Base-by-base conservation (phyloP, 2,888 invertebrate genomes). In the Synanthedon tipuliformis region DNA sequence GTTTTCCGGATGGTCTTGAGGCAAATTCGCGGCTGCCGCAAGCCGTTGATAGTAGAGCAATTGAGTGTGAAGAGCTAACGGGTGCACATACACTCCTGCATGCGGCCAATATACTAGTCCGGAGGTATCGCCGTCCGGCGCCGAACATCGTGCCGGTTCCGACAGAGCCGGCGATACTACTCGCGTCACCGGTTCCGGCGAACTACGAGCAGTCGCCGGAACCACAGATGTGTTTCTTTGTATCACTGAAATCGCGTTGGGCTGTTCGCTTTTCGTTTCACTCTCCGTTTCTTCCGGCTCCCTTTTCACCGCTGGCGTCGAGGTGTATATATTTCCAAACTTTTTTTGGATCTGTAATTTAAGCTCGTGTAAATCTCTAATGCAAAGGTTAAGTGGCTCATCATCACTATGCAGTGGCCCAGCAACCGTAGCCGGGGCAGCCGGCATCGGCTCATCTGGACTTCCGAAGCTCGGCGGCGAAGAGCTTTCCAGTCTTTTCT, bases 361-460 rank as follows among this genome's bases (percentile, higher is more conserved):
- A 23, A 92, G 72, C 57, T 92, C 91, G 63, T 90, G 91, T 51
- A 92, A 87, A 68, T 95, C 95, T 52, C 94, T 86, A 54, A 95
- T 90, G 70, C 95, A 96, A 4, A 96, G 88, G 78, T 96, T 96
- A 4, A 96, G 80, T 0, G 95, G 95, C 67, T 95, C 94, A 51
- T 93, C 92, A 67, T 83, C 73, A 61, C 73, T 72, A 61, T 81
- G 75, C 63, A 86, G 52, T 13, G 74, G 75, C 16, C 75, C 71
- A 52, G 78, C 74, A 51, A 77, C 71, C 1, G 83, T 71, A 58
- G 70, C 56, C 1, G 82, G 82, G 2, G 79, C 79, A 53, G 71
- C 78, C 0, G 80, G 79, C 75, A 76, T 74, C 4, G 81, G 84
- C 49, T 71, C 78, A 57, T 78, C 77, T 3, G 81, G 80, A 51